phyloP scores from a whole-genome alignment of 2,113 vertebrate species.

The Syngnathoides biaculeatus region DNA sequence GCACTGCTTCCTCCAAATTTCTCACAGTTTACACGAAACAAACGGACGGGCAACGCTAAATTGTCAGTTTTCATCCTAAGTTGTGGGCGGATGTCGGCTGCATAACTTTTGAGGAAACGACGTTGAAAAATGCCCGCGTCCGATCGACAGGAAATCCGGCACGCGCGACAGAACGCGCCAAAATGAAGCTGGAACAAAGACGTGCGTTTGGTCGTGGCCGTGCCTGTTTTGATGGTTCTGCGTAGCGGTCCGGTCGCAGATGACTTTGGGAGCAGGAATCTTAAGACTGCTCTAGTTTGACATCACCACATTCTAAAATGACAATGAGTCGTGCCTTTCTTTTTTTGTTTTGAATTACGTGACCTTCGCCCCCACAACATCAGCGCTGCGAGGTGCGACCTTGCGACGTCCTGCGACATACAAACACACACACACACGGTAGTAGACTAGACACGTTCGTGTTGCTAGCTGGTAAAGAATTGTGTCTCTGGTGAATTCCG shows the following conservation, averaged over 20 bases:
- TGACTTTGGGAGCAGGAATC: constrained; percentile 58
- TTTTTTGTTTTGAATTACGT: constrained; percentile 28
- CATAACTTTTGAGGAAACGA: background rate
- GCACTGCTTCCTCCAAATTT: constrained; percentile 10
- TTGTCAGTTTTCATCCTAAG: background rate
- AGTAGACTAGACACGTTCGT: constrained; percentile 31
- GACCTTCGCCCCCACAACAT: constrained; percentile 31
- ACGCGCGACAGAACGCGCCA: background rate
- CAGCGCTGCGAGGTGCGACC: constrained; percentile 56
- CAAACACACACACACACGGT: constrained; percentile 36
- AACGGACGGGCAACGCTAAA: background rate
- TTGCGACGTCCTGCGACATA: constrained; percentile 48
- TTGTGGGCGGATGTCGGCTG: too few relatives aligned
- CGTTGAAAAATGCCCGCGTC: too few relatives aligned
- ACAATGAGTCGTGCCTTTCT: constrained; percentile 58
- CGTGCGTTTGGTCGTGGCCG: too few relatives aligned
- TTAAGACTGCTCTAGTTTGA: constrained; percentile 69
- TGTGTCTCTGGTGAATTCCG: constrained; percentile 44
- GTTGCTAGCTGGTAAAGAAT: constrained; percentile 18
- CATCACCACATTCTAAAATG: constrained; percentile 68
- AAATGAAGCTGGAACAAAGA: background rate
- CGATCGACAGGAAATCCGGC: too few relatives aligned
- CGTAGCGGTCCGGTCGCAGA: constrained; percentile 6
- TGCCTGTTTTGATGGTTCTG: background rate
- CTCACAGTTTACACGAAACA: background rate